Evolutionary conservation across 2,888 invertebrate species (phyloP).

Genomic region (Pseudanteris insignis): DNA sequence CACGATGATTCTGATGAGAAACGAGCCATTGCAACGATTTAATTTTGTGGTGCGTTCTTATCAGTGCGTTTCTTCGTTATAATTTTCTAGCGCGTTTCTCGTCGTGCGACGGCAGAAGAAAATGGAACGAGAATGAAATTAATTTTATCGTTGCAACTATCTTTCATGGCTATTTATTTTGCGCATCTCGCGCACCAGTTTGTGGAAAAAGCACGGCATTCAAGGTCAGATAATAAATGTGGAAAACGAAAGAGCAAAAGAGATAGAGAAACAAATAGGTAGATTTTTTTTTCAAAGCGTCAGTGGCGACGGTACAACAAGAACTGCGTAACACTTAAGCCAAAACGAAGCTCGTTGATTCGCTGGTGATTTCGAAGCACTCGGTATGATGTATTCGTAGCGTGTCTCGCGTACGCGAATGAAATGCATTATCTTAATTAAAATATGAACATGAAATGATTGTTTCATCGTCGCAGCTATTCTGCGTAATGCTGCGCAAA

Average conservation of each 20-base stretch:
- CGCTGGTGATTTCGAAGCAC: no score
- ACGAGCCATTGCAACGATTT: slow-evolving; percentile 22
- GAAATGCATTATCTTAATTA: slow-evolving; percentile 42
- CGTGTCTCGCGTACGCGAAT: slow-evolving; percentile 9
- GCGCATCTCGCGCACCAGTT: slow-evolving; percentile 2
- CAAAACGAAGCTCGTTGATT: no score
- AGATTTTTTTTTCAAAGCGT: no score
- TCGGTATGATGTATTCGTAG: slow-evolving; percentile 1
- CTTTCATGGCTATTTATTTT: slow-evolving; percentile 42
- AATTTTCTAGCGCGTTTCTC: slow-evolving; percentile 43
- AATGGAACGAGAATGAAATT: slow-evolving; percentile 34
- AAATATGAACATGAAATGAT: slow-evolving; percentile 36
- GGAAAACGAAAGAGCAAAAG: slow-evolving; percentile 9
- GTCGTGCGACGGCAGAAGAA: slow-evolving; percentile 31
- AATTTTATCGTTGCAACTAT: slow-evolving; percentile 42
- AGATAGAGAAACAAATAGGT: no score
- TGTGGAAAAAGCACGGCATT: slow-evolving; percentile 17
- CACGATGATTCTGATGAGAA: no score
- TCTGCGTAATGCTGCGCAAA: slow-evolving; percentile 27
- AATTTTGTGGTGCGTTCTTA: slow-evolving; percentile 38
- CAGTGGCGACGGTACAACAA: no score
- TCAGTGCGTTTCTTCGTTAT: slow-evolving; percentile 30
- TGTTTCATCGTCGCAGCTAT: slow-evolving; percentile 35
- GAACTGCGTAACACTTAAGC: no score
- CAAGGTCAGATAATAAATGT: slow-evolving; percentile 18